phyloP scores from a whole-genome alignment of 2,888 invertebrate genomes.

The Teleogryllus oceanicus region DNA sequence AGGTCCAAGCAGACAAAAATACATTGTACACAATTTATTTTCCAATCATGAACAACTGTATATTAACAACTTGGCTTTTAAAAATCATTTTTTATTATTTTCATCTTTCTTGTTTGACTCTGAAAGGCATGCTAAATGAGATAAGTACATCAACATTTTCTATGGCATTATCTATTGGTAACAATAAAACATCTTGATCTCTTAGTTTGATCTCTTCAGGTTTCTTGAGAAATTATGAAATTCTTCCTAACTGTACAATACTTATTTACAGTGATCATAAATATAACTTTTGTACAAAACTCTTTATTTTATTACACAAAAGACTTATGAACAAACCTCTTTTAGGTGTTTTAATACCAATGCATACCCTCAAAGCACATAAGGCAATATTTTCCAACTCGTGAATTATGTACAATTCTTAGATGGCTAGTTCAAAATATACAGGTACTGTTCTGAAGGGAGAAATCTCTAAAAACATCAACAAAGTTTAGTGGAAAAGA shows the following conservation, averaged over 20 bases:
- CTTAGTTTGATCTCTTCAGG: neutral
- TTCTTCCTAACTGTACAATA: neutral
- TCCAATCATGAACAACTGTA: neutral
- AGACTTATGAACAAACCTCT: neutral
- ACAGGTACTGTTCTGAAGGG: neutral
- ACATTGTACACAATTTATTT: conserved; percentile 18
- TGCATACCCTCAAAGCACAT: neutral
- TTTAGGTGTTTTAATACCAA: conserved; percentile 4
- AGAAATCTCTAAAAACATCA: neutral
- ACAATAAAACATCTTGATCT: neutral
- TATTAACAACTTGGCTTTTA: neutral
- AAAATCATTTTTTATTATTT: neutral
- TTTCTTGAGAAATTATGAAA: neutral
- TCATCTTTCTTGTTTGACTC: neutral
- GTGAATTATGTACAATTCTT: neutral
- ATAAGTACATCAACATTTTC: neutral
- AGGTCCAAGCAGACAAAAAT: neutral
- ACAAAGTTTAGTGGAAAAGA: neutral
- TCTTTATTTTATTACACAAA: neutral
- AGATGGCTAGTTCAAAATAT: neutral
- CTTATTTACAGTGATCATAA: conserved; percentile 18
- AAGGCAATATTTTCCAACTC: neutral
- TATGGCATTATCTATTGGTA: conserved; percentile 7
- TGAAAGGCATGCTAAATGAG: neutral
- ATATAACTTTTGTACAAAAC: conserved; percentile 18